Percentiles rank a stretch among this genome's conserved stretches.
Conservation (phyloP, 2,888 invertebrate genomes). For the Hymenopus coronatus region DNA sequence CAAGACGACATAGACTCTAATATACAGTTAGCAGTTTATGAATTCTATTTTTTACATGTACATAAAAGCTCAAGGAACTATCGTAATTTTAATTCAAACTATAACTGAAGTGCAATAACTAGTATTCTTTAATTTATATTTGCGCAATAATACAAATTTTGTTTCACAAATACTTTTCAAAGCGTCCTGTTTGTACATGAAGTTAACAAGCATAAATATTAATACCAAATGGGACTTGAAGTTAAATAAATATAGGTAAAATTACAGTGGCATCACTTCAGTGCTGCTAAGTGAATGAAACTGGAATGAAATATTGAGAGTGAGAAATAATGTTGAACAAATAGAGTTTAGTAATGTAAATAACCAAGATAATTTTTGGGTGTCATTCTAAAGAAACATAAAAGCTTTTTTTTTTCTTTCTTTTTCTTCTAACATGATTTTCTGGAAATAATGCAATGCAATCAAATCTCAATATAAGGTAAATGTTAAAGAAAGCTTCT, state of each 20-base stretch:
- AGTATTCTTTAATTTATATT: not conserved
- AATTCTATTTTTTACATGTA: constrained; percentile 4
- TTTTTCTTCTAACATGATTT: too few species aligned
- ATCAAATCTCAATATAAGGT: too few species aligned
- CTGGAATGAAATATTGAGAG: not conserved
- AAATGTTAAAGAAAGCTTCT: too few species aligned
- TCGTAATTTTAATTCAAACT: not conserved
- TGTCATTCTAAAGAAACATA: not conserved
- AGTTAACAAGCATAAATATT: not conserved
- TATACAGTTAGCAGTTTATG: not conserved
- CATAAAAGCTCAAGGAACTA: constrained; percentile 6
- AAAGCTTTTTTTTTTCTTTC: not conserved
- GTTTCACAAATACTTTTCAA: not conserved
- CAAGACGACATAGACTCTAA: not conserved
- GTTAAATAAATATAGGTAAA: not conserved
- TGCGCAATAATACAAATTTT: not conserved
- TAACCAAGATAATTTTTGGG: not conserved
- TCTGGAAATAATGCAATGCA: too few species aligned
- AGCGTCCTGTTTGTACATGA: not conserved
- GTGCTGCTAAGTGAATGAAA: too few species aligned
- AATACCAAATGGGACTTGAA: not conserved
- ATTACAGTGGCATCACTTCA: not conserved
- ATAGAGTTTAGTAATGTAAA: not conserved
- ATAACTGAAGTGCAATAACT: constrained; percentile 10
- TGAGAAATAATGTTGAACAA: not conserved